phyloP scores from a whole-genome alignment of 2,797 vertebrate species.

The Fratercula arctica region DNA sequence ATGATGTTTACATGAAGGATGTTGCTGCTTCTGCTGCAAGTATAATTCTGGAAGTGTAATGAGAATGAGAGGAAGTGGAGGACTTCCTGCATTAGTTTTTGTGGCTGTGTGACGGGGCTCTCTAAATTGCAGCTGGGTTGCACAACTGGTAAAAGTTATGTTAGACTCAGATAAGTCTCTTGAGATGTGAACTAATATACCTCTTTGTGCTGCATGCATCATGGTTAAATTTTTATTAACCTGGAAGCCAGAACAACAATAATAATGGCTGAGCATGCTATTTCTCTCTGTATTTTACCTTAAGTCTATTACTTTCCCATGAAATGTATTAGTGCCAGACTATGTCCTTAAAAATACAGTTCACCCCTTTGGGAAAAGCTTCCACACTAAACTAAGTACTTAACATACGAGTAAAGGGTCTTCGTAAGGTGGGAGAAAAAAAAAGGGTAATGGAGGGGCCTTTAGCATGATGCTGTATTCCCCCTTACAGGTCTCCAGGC shows the following conservation, averaged over 20 bases:
- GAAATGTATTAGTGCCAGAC: not conserved
- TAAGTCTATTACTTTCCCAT: not conserved
- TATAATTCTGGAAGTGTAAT: constrained; percentile 27
- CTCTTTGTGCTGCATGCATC: not conserved
- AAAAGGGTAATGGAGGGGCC: not conserved
- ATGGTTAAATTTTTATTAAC: not conserved
- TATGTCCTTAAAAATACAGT: not conserved
- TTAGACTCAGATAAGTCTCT: not conserved
- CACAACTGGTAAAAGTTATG: not conserved
- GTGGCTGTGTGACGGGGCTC: constrained; percentile 28
- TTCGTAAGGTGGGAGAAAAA: not conserved
- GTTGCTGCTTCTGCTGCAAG: not conserved
- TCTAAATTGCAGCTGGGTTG: constrained; percentile 18
- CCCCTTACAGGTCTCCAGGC: not conserved
- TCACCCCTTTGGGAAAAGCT: not conserved
- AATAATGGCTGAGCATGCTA: not conserved
- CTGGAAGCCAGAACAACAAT: not conserved
- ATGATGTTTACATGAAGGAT: not conserved
- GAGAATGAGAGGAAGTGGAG: constrained; percentile 62
- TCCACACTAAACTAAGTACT: not conserved
- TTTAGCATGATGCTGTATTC: not conserved
- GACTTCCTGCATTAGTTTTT: constrained; percentile 68
- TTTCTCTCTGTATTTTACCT: not conserved
- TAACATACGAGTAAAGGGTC: not conserved
- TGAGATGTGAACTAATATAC: not conserved